Conservation (phyloP, 2,797 vertebrate species). For the Danio kyathit region DNA sequence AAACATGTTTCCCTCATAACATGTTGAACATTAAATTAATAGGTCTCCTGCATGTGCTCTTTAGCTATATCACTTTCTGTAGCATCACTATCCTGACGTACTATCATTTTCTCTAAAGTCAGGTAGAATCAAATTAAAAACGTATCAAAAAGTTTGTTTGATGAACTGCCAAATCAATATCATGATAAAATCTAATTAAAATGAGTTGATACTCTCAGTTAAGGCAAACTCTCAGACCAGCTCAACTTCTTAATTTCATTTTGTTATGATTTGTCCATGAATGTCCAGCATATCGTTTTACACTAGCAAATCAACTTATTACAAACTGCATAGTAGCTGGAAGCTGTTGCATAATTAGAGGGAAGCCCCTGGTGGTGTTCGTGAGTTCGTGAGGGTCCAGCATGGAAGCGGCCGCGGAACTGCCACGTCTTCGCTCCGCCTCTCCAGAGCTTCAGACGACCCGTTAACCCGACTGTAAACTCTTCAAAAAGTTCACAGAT, state of each 20-base stretch:
- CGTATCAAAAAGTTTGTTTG: neutral
- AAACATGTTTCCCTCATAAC: neutral
- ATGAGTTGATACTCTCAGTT: neutral
- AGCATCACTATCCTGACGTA: neutral
- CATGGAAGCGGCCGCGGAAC: conserved; percentile 64
- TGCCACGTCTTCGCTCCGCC: conserved; percentile 85
- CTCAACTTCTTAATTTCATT: neutral
- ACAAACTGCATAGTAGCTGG: neutral
- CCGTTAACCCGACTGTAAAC: neutral
- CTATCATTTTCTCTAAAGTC: neutral
- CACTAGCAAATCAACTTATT: neutral
- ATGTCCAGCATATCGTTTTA: neutral
- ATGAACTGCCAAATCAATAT: neutral
- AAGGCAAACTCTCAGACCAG: neutral
- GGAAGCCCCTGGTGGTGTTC: conserved; percentile 35
- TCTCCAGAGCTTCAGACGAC: conserved; percentile 44
- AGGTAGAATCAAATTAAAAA: neutral
- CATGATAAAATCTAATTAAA: neutral
- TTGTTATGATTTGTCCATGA: too few relatives aligned
- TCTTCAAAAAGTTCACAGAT: neutral
- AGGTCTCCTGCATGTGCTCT: too few relatives aligned
- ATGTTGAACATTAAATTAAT: neutral
- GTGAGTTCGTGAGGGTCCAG: conserved; percentile 48
- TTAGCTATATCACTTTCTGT: neutral
- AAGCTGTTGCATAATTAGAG: neutral